phyloP scores from a whole-genome alignment of 2,113 vertebrate genomes.

The Pyxicephalus adspersus region DNA sequence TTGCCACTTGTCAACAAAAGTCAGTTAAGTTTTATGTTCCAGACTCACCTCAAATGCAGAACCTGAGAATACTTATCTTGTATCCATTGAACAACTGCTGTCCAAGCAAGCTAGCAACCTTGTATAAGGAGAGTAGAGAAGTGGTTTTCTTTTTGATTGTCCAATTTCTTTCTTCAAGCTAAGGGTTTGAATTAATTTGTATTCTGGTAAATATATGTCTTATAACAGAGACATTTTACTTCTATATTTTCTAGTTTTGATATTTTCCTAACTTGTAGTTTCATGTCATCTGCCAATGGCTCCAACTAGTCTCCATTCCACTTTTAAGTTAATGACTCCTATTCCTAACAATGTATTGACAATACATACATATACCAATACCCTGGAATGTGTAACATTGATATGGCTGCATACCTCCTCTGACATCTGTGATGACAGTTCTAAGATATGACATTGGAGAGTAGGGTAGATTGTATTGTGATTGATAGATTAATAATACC shows the following conservation, averaged over 20 bases:
- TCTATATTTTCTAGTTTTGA: not conserved
- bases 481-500: conserved; percentile 39
- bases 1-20: too few relatives aligned
- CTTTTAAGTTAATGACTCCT: not conserved
- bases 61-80: too few relatives aligned
- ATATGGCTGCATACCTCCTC: not conserved
- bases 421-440: conserved; percentile 26
- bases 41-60: too few relatives aligned
- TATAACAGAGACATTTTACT: too few relatives aligned
- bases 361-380: not conserved
- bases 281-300: not conserved
- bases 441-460: not conserved
- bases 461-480: not conserved
- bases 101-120: too few relatives aligned
- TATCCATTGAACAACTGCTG: too few relatives aligned
- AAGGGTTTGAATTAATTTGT: too few relatives aligned
- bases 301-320: not conserved
- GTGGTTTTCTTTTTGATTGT: too few relatives aligned
- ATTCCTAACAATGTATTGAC: not conserved
- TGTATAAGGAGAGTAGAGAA: too few relatives aligned
- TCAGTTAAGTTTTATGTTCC: too few relatives aligned
- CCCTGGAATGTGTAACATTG: not conserved
- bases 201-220: too few relatives aligned
- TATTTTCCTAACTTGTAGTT: conserved; percentile 4
- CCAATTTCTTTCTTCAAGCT: too few relatives aligned